A percentile compares a stretch with the other conserved stretches of the same genome.
These are phyloP conservation scores for Camponotus vicinus DNA, from an alignment of 1,140 invertebrate species.

Conservation along the genomic window DNA sequence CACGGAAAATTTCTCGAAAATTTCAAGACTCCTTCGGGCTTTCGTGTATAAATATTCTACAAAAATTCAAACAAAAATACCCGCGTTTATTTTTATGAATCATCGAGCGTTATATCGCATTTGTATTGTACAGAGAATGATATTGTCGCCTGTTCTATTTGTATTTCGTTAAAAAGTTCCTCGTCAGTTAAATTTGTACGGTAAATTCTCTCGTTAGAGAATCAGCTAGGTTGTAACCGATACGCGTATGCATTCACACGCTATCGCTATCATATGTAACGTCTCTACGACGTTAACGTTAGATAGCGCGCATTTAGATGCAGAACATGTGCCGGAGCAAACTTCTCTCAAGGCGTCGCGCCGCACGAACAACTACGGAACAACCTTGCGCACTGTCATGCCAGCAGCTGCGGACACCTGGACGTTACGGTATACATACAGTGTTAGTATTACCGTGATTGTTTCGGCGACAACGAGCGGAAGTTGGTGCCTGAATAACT, in stretches of 20 bases:
- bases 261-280: slow-evolving; percentile 33
- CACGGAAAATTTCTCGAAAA: background rate
- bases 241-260: slow-evolving; percentile 17
- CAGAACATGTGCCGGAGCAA: slow-evolving; percentile 43
- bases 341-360: slow-evolving; percentile 47
- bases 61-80: background rate
- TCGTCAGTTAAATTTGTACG: background rate
- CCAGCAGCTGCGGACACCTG: slow-evolving; percentile 24
- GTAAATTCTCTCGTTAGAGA: slow-evolving; percentile 3
- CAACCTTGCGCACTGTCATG: slow-evolving; percentile 20
- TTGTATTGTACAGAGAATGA: background rate
- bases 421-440: slow-evolving; percentile 10
- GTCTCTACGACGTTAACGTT: slow-evolving; percentile 32
- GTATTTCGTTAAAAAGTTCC: slow-evolving; percentile 2
- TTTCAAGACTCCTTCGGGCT: background rate
- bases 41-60: background rate
- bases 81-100: background rate
- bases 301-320: slow-evolving; percentile 35
- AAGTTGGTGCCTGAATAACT: slow-evolving; percentile 19
- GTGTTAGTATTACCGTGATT: slow-evolving; percentile 33
- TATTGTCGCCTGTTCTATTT: background rate
- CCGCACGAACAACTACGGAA: slow-evolving; percentile 31
- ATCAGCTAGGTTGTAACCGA: background rate
- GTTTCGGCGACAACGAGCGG: slow-evolving; percentile 19
- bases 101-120: background rate